Base-by-base conservation (phyloP, 2,888 invertebrate species). In the Nesidiocoris tenuis region DNA sequence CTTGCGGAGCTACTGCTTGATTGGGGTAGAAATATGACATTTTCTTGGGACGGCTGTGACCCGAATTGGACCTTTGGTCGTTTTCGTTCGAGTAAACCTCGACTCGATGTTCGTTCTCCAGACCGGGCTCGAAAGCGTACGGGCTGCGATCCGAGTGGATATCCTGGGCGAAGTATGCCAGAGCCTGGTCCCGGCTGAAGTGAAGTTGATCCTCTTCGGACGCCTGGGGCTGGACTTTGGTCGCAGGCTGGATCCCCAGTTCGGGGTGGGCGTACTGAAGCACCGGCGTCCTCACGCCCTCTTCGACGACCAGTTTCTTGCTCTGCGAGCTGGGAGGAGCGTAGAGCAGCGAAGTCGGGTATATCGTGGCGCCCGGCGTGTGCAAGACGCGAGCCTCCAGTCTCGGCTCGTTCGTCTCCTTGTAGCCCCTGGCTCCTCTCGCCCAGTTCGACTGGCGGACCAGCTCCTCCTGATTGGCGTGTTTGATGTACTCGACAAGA, bases 221-320 rank as follows among this genome's bases (percentile, higher is more conserved):
- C n/a, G 66, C 68, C n/a, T 57, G 57, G 7, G 74, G 61, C 23
- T 68, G 39, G n/a, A 63, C 71, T 25, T 76, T 75, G 39, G 63
- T 66, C 12, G 68, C 76, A 0, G 91, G 90, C 82, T 92, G 92
- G 0, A 91, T 89, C 16, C 92, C 92, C 2, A 92, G 83, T 80
- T 92, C 92, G 0, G 92, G 92, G 82, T 92, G 92, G 0, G 92
- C 92, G 81, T 92, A 92, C 81, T 92, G 91, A 0, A 92, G 85
- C 1, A 92, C 91, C 0, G 92, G 92, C 22, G 90, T 89, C 57
- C 92, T 85, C 0, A 90, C 89, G 25, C 90, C 90, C 80, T 91
- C 90, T 77, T 89, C 90, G 78, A 91, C 75, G 5, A 87, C 87
- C 0, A 88, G 85, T 67, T 81, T 76, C 9, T 80, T 79, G 5